phyloP scores from a whole-genome alignment of 2,888 invertebrate species.

The Papilio protenor region DNA sequence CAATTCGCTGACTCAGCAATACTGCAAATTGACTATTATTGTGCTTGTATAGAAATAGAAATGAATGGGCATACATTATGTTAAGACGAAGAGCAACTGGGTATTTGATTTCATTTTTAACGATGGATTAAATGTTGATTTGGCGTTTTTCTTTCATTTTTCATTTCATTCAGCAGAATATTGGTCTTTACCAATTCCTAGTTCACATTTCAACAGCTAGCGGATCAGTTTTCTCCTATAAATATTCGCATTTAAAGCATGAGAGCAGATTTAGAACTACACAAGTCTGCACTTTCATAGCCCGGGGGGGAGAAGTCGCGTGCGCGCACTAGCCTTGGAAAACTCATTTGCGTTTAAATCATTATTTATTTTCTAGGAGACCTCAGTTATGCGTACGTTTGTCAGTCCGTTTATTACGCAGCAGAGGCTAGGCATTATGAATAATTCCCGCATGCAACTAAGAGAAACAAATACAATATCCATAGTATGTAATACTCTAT shows the following conservation, averaged over 20 bases:
- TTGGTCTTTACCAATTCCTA: not conserved
- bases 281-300: slow-evolving; percentile 34
- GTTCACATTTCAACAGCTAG: not conserved
- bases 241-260: slow-evolving; percentile 20
- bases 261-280: not conserved
- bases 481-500: no score
- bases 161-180: not conserved
- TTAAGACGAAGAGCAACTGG: not conserved
- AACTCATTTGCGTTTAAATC: slow-evolving; percentile 39
- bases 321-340: slow-evolving; percentile 27
- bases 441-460: slow-evolving; percentile 43
- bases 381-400: slow-evolving; percentile 8
- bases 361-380: slow-evolving; percentile 39
- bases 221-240: slow-evolving; percentile 13
- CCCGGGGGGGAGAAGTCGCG: slow-evolving; percentile 39
- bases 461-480: not conserved
- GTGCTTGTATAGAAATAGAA: not conserved
- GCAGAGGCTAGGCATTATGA: slow-evolving; percentile 36
- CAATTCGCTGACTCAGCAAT: slow-evolving; percentile 3
- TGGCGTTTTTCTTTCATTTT: not conserved
- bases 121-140: not conserved
- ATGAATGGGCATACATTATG: not conserved
- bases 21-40: slow-evolving; percentile 6
- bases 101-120: not conserved
- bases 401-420: slow-evolving; percentile 32